Conservation (phyloP, 2,888 invertebrate genomes). For the Drosophila neonasuta region DNA sequence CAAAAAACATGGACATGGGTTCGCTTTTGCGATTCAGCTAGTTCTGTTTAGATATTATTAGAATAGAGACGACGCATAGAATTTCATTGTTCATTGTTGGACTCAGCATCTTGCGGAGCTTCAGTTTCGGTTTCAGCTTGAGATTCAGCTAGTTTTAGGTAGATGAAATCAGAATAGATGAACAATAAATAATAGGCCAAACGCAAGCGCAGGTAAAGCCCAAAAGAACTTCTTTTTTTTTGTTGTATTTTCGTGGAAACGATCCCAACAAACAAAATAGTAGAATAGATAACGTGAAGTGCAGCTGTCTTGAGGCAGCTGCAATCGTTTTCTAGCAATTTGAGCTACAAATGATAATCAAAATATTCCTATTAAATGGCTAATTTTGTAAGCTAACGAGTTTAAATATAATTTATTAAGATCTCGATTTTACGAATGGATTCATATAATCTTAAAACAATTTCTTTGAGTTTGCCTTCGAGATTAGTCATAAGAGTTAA, state of each 20-base stretch:
- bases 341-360: too few relatives aligned
- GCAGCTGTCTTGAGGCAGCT: constrained; percentile 4
- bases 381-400: too few relatives aligned
- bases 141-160: constrained; percentile 35
- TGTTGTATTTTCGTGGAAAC: constrained; percentile 1
- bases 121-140: constrained; percentile 20
- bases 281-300: background rate
- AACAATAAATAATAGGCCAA: constrained; percentile 1
- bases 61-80: constrained; percentile 32
- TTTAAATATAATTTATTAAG: too few relatives aligned
- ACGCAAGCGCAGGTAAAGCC: constrained; percentile 28
- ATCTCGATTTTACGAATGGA: too few relatives aligned
- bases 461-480: too few relatives aligned
- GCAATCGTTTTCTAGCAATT: background rate
- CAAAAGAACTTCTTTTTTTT: background rate
- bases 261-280: background rate
- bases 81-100: constrained; percentile 18
- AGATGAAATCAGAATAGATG: constrained; percentile 23
- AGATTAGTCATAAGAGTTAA: too few relatives aligned
- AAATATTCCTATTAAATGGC: too few relatives aligned
- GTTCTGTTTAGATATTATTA: constrained; percentile 42
- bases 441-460: too few relatives aligned
- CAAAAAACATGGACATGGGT: background rate
- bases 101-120: background rate
- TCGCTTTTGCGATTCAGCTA: constrained; percentile 31